These are phyloP conservation scores for Gryllus longicercus DNA, from an alignment of 2,888 invertebrate genomes.

Conservation along the genomic window DNA sequence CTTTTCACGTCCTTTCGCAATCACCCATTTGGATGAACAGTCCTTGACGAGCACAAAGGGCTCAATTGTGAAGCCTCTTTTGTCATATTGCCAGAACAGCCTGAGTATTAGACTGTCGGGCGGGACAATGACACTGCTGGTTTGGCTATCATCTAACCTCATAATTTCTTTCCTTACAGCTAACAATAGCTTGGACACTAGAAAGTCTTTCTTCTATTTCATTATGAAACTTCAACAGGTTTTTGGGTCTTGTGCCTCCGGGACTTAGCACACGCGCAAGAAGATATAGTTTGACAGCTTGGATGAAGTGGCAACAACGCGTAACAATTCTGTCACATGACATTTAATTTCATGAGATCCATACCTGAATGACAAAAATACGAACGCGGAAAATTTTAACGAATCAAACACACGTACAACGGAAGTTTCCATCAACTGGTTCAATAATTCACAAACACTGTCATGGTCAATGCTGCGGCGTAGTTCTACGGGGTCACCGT, in stretches of 20 bases:
- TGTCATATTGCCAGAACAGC: neutral
- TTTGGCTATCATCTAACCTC: too few species aligned
- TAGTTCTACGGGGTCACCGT: too few species aligned
- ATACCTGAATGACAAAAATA: too few species aligned
- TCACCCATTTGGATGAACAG: neutral
- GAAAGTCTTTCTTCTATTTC: neutral
- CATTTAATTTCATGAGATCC: neutral
- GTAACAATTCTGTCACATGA: neutral
- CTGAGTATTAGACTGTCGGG: neutral
- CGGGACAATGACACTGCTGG: too few species aligned
- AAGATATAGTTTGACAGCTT: neutral
- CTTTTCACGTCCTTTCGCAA: neutral
- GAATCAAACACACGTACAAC: too few species aligned
- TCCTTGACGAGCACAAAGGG: conserved; percentile 5
- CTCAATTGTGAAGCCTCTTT: neutral
- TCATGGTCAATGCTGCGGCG: too few species aligned
- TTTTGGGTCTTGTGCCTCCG: neutral
- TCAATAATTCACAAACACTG: too few species aligned
- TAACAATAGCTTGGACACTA: too few species aligned
- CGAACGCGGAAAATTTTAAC: too few species aligned
- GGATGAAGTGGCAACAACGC: neutral
- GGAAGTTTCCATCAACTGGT: too few species aligned
- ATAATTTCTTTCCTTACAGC: too few species aligned
- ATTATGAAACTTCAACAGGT: neutral
- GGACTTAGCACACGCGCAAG: neutral